Evolutionary conservation across 2,797 vertebrate genomes (phyloP), one percentile per base, ranked within the genome.

Genomic region (Characodon lateralis): DNA sequence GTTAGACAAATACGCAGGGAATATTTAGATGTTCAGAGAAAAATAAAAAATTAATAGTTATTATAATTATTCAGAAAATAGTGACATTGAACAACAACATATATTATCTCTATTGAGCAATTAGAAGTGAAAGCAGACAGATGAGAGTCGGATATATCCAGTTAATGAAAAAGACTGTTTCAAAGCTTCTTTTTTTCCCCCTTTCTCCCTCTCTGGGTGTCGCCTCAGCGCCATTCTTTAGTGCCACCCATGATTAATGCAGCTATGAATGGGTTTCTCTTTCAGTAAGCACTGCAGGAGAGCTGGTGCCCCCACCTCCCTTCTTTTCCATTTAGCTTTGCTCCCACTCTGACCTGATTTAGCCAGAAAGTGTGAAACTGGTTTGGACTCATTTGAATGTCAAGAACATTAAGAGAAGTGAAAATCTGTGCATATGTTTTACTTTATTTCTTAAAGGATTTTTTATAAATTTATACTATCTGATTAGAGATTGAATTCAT

Each of bases 361-460:
- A 83, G 81, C 83, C 87, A 77, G 71, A 74, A 78, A 88, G 82
- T 86, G 87, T 84, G 87, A 91, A 94, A 93, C 89, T 88, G 91
- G 93, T 93, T 93, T 89, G 66, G 83, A 81, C 86, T 93, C 88
- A 92, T 95, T 93, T 93, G 86, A 90, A 94, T 92, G 87, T 85
- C 89, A 91, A 92, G 90, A 79, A 78, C 65, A 83, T 84, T 80
- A 87, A 87, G 77, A 88, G 86, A 87, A 84, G 82, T 87, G 63
- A 88, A 89, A 85, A 78, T 69, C 77, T 81, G 80, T 78, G 77
- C 65, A 72, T 46, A 26, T 26, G 71, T 72, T 85, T 84, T 89
- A 89, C 79, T 41, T 89, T 79, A 68, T 35, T 85, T 77, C 82
- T 88, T 86, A 76, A 24, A 74, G 41, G 26, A 16, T 16, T 35